Conservation (phyloP, 2,888 invertebrate species). For the Erannis defoliaria region DNA sequence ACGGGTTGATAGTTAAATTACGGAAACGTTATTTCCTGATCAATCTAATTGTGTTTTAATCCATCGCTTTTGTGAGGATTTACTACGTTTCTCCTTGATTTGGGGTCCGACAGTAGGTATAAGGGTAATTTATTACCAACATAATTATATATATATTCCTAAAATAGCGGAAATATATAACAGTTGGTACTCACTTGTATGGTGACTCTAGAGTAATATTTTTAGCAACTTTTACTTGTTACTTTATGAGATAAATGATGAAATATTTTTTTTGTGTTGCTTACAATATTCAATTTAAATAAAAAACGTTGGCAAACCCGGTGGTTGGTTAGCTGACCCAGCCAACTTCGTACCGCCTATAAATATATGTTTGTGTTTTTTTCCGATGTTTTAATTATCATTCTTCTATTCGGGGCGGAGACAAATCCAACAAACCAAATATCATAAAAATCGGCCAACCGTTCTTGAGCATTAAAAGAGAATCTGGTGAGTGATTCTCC, state of each 20-base stretch:
- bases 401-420: no score
- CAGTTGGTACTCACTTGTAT: not conserved
- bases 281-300: no score
- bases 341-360: no score
- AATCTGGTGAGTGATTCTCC: no score
- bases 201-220: not conserved
- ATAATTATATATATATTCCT: not conserved
- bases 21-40: conserved; percentile 41
- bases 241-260: not conserved
- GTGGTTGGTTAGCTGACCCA: no score
- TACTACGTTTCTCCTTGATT: conserved; percentile 54
- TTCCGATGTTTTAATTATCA: no score
- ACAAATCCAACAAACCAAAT: no score
- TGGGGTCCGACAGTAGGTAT: conserved; percentile 64
- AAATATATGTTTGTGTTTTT: no score
- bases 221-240: not conserved
- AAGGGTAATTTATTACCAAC: conserved; percentile 40
- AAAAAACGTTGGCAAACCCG: no score
- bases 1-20: conserved; percentile 38
- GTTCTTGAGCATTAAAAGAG: no score
- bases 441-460: no score
- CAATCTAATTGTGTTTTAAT: conserved; percentile 51
- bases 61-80: conserved; percentile 50
- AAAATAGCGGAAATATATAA: not conserved
- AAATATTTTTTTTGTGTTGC: no score